Conservation (phyloP, 2,888 invertebrate species). For the Hymenopus coronatus region DNA sequence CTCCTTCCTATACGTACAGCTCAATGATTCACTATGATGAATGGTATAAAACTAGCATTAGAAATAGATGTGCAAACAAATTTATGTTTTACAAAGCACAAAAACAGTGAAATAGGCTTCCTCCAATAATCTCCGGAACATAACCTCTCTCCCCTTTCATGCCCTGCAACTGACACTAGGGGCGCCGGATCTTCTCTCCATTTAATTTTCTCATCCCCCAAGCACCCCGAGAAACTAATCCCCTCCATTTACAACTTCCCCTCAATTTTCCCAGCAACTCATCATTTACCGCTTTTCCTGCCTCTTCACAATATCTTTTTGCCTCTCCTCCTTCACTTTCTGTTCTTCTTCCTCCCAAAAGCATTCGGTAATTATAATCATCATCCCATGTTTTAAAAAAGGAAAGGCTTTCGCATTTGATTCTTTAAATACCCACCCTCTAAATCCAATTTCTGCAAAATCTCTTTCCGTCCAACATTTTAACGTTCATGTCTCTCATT, state of each 20-base stretch:
- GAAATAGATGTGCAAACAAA: neutral
- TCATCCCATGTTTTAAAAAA: neutral
- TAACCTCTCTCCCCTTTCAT: neutral
- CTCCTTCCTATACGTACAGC: too few species aligned
- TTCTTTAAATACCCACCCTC: neutral
- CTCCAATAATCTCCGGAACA: neutral
- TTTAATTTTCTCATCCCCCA: neutral
- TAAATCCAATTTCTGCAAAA: neutral
- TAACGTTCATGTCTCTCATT: neutral
- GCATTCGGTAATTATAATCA: neutral
- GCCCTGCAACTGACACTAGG: neutral
- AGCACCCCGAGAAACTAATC: neutral
- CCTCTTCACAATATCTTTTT: neutral
- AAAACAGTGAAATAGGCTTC: neutral
- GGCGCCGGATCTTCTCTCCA: neutral
- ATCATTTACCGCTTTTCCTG: neutral
- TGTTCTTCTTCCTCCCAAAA: neutral
- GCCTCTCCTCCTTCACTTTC: neutral
- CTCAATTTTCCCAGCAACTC: neutral
- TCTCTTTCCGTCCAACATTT: neutral
- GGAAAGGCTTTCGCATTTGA: neutral
- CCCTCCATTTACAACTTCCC: slow-evolving; percentile 1
- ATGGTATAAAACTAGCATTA: too few species aligned
- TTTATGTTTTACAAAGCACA: neutral
- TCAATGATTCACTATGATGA: too few species aligned